Conservation (phyloP, 2,888 invertebrate species). For the Drosophila borealis region DNA sequence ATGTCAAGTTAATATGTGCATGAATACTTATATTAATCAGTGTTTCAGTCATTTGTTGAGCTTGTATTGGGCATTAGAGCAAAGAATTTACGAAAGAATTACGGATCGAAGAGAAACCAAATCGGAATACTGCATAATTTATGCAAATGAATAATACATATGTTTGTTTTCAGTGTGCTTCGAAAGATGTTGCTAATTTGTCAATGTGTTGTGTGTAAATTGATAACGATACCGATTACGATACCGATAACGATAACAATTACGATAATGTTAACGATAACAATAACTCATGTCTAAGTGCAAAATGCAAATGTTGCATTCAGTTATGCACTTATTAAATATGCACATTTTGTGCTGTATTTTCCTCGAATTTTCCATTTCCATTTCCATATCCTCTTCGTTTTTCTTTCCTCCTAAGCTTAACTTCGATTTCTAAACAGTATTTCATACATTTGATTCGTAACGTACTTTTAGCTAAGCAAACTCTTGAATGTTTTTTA, state of each 20-base stretch:
- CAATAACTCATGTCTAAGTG: conserved; percentile 51
- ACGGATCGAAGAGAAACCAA: background rate
- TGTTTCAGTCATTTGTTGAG: conserved; percentile 50
- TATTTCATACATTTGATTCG: conserved; percentile 30
- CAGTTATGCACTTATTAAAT: conserved; percentile 66
- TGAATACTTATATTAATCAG: conserved; percentile 32
- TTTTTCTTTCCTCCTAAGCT: background rate
- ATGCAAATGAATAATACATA: conserved; percentile 11
- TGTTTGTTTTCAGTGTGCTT: conserved; percentile 53
- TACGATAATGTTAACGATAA: conserved; percentile 44
- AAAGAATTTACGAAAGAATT: conserved; percentile 2
- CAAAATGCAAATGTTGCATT: conserved; percentile 30
- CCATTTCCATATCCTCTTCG: background rate
- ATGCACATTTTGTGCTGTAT: conserved; percentile 68
- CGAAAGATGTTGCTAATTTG: conserved; percentile 39
- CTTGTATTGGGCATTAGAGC: conserved; percentile 11
- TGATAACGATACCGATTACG: conserved; percentile 24
- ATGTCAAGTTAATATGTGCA: conserved; percentile 48
- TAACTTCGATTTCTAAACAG: conserved; percentile 25
- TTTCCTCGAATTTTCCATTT: conserved; percentile 12
- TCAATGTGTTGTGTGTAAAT: conserved; percentile 59
- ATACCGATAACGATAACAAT: conserved; percentile 29
- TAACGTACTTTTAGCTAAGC: conserved; percentile 39
- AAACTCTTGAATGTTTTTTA: conserved; percentile 22
- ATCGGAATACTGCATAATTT: background rate